phyloP scores from a whole-genome alignment of 1,140 invertebrate genomes.

The Drosophila bocqueti region DNA sequence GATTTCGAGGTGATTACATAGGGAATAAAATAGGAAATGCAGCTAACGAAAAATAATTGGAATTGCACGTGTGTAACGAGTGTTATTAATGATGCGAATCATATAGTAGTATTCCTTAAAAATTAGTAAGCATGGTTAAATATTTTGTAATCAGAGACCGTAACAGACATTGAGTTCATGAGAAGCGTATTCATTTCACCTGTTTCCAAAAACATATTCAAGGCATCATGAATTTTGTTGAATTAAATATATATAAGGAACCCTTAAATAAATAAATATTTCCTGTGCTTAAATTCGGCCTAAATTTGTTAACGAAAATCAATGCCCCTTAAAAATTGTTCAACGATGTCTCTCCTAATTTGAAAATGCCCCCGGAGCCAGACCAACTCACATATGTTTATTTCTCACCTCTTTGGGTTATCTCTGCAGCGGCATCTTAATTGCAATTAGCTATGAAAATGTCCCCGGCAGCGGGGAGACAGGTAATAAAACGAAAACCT shows the following conservation, averaged over 20 bases:
- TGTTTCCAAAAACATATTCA: not conserved
- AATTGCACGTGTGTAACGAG: constrained; percentile 18
- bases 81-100: not conserved
- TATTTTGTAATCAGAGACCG: not conserved
- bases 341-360: constrained; percentile 9
- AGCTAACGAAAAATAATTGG: not conserved
- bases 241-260: not conserved
- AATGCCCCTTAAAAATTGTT: not conserved
- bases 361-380: not conserved
- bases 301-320: not conserved
- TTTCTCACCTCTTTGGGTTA: constrained; percentile 71
- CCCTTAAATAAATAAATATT: not conserved
- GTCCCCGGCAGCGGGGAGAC: constrained; percentile 23
- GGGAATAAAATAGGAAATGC: not conserved
- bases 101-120: not conserved
- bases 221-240: too few relatives aligned
- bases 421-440: constrained; percentile 66
- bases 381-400: constrained; percentile 51
- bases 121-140: not conserved
- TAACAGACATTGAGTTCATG: not conserved
- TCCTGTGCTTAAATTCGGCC: not conserved
- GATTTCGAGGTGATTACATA: constrained; percentile 11
- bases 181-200: not conserved
- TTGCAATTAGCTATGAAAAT: constrained; percentile 81
- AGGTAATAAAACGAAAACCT: constrained; percentile 51